Evolutionary conservation across 2,797 vertebrate species (phyloP), one percentile per base, ranked within the genome.

Genomic region (Halcyon smyrnensis): DNA sequence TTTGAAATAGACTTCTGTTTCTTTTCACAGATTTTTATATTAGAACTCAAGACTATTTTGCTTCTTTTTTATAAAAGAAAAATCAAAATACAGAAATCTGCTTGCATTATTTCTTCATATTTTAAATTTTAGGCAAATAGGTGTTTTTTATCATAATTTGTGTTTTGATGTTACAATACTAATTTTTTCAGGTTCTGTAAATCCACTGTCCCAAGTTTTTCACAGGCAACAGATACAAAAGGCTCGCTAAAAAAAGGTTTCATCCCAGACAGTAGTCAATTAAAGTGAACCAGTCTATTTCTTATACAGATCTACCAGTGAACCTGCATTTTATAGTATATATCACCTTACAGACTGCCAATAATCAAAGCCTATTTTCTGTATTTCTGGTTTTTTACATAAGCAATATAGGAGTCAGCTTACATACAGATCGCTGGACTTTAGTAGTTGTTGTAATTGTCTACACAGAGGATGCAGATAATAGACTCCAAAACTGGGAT

Each of bases 1-100:
- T 89, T 84, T 96, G 57, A 93, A 89, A 86, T 82, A 96, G 84
- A 81, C 92, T 70, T 93, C 57, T 80, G 34, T 84, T 90, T 90
- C 67, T 76, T 87, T 89, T 87, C 30, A n/a, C 75, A 89, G 74
- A 88, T 90, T 88, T 90, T 46, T 92, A 68, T 76, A 12, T 36
- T 76, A 43, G 93, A 90, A 81, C 63, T 67, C 54, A 64, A 64
- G 27, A 30, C 7, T 16, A 14, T 89, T 86, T 86, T 78, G 41
- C 87, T 90, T 41, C 5, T 57, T 69, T 69, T 68, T 67, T 69
- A 59, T 53, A 54, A 91, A 59, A 65, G 51, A 80, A 90, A 85
- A 75, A 46, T 43, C 48, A 84, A 91, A 80, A 64, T 53, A 45
- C 27, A 50, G 82, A 81, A 71, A 63, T 77, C 48, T 87, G 8